Evolutionary conservation across 2,113 vertebrate genomes (phyloP), one percentile per base, ranked within the genome.

Genomic region (Otis tarda): DNA sequence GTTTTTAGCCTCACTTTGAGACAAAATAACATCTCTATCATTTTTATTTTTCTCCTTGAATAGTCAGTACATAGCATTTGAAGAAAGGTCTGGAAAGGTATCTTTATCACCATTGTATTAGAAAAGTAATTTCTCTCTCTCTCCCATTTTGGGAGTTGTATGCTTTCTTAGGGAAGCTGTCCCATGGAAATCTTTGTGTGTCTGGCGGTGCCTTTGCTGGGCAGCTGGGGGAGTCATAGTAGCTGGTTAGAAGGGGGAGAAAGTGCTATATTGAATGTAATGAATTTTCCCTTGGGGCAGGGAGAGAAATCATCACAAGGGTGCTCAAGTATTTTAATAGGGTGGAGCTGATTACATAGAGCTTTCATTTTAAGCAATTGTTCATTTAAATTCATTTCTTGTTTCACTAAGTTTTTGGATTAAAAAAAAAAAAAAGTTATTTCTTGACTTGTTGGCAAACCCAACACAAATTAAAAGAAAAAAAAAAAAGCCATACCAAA

Each of bases 11-110:
- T 87, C 76, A 70, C 78, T 96, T 73, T 85, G 56, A 92, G 89
- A 79, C 49, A 80, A 87, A 97, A 95, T 85, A 94, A 76, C 45
- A 56, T 95, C 91, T 95, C 89, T 89, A 93, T 95, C 45, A 47
- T 74, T 90, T 92, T 89, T 75, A 82, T 91, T 90, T 70, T 86
- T 92, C 45, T n/a, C 25, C 73, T 87, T 94, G 82, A 95, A 82
- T 80, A 87, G 49, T 73, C 43, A 92, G 63, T 17, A 31, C 23
- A 22, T 27, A 75, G 9, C 33, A 75, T 92, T 86, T 89, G 56
- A 89, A 49, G 56, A 84, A 87, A 68, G 18, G 23, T 84, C 69
- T 78, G 35, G 27, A 75, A 90, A 87, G 31, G 68, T 55, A 83
- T 2, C 30, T 63, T 90, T 43, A 89, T 35, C 37, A 19, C 7